These are phyloP conservation scores for Geococcyx californianus DNA, from an alignment of 2,113 vertebrate species.

Conservation along the genomic window DNA sequence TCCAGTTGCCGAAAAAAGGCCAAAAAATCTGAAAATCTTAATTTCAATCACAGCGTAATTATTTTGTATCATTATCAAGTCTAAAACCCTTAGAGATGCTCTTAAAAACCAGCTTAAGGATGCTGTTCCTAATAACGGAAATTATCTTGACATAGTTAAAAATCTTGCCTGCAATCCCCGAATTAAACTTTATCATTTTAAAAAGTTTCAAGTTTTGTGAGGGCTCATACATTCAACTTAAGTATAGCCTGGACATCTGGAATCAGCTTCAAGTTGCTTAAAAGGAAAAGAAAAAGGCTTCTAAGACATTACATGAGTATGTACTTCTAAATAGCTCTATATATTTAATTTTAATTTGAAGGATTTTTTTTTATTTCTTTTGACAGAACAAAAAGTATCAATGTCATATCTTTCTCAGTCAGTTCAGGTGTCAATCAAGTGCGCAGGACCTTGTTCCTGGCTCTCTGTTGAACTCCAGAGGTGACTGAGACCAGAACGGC, in stretches of 20 bases:
- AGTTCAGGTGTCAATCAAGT: not conserved
- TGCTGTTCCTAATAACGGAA: not conserved
- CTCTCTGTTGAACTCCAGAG: not conserved
- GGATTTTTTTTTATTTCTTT: not conserved
- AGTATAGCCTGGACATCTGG: not conserved
- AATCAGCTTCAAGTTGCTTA: not conserved
- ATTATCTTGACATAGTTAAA: not conserved
- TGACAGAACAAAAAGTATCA: not conserved
- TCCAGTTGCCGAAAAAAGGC: not conserved
- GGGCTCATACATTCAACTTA: not conserved
- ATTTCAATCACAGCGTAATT: not conserved
- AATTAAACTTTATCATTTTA: not conserved
- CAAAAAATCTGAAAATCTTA: not conserved
- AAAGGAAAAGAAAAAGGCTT: not conserved
- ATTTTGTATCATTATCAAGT: not conserved
- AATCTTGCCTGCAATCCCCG: not conserved
- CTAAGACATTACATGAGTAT: not conserved
- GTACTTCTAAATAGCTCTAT: not conserved
- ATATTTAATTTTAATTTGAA: not conserved
- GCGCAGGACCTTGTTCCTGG: not conserved
- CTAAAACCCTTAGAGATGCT: not conserved
- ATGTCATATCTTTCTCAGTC: not conserved
- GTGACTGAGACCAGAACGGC: not conserved
- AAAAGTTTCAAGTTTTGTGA: not conserved
- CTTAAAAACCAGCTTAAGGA: not conserved